These are phyloP conservation scores for Neuroscelio doddi DNA, from an alignment of 2,888 invertebrate genomes.

Conservation along the genomic window DNA sequence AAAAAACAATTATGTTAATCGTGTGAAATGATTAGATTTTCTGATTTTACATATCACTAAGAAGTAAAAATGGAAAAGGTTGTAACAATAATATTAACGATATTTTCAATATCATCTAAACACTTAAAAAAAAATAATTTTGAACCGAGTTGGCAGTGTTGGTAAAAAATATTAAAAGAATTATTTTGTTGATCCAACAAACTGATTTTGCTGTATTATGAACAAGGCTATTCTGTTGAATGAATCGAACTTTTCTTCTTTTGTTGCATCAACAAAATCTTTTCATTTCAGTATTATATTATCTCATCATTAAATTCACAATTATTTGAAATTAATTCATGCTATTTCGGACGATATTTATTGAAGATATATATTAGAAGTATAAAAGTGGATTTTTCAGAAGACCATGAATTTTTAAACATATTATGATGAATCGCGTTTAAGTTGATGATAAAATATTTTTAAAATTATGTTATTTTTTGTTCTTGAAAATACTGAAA, in stretches of 20 bases:
- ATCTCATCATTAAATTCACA: slow-evolving; percentile 1
- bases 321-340: slow-evolving; percentile 3
- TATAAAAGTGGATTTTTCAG: slow-evolving; percentile 10
- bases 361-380: slow-evolving; percentile 4
- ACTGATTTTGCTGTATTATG: no score
- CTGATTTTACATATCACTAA: no score
- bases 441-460: background rate
- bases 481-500: no score
- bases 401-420: slow-evolving; percentile 10
- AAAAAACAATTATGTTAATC: no score
- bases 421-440: background rate
- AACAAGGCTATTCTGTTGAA: background rate
- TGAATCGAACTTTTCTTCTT: slow-evolving; percentile 8
- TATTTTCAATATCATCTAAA: no score
- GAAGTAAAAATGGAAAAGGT: no score
- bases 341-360: slow-evolving; percentile 8
- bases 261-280: slow-evolving; percentile 1
- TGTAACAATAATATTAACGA: no score
- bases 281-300: background rate
- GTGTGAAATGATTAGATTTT: no score
- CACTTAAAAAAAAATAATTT: background rate
- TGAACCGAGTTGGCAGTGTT: slow-evolving; percentile 8
- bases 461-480: slow-evolving; percentile 1
- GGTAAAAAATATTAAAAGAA: background rate
- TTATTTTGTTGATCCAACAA: background rate